Evolutionary conservation across 2,888 invertebrate genomes (phyloP).

Genomic region (Apamea epomidion): DNA sequence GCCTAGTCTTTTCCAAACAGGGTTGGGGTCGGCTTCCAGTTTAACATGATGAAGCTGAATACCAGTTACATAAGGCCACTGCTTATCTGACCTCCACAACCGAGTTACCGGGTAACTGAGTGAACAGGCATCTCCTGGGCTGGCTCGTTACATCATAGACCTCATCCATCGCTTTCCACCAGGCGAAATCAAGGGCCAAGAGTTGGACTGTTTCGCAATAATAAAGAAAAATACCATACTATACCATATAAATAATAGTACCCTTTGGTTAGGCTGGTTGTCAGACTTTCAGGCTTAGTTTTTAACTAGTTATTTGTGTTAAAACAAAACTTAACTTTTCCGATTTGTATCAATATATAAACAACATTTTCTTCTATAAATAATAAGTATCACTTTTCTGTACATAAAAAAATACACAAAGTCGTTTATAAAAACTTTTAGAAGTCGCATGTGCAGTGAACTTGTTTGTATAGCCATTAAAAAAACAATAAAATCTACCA

Average conservation of each 20-base stretch:
- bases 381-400: no score
- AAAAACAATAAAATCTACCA: background rate
- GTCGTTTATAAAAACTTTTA: conserved; percentile 22
- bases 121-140: no score
- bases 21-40: no score
- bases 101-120: no score
- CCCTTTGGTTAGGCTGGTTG: background rate
- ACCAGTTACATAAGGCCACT: no score
- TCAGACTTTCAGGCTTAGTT: background rate
- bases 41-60: no score
- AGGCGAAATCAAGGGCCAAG: background rate
- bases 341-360: background rate
- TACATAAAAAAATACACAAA: background rate
- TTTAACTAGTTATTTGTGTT: background rate
- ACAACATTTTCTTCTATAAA: background rate
- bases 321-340: background rate
- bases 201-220: background rate
- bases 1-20: no score
- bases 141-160: no score
- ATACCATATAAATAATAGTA: background rate
- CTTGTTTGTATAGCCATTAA: conserved; percentile 37
- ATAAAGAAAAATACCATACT: no score
- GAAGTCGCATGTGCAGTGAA: conserved; percentile 49
- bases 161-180: no score
- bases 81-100: no score